A percentile compares a stretch with the other conserved stretches of the same genome.
These are phyloP conservation scores for Pseudochaenichthys georgianus DNA, from an alignment of 2,797 vertebrate genomes.

Conservation along the genomic window DNA sequence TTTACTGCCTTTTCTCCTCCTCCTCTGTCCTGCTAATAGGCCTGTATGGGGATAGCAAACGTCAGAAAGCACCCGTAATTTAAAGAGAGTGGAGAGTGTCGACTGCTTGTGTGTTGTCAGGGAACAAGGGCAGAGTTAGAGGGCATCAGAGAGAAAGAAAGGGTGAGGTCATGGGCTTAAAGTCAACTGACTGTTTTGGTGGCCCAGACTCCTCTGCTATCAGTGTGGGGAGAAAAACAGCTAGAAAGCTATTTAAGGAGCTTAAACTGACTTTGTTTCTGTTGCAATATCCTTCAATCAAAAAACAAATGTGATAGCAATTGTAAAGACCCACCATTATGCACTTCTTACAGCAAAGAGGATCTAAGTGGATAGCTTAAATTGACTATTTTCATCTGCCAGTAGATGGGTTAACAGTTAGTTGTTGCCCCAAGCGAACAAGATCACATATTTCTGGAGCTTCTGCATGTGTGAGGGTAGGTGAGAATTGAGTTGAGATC, in stretches of 20 bases:
- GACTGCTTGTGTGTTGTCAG: conserved; percentile 68
- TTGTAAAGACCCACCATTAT: not conserved
- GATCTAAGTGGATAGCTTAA: conserved; percentile 1
- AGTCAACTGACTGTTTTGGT: conserved; percentile 45
- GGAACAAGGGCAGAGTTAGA: conserved; percentile 48
- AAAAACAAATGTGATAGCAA: conserved; percentile 10
- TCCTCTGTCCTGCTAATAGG: conserved; percentile 57
- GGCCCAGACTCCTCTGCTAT: conserved; percentile 30
- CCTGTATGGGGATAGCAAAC: conserved; percentile 49
- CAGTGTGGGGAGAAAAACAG: conserved; percentile 27
- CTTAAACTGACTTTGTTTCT: conserved; percentile 22
- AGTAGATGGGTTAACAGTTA: conserved; percentile 1
- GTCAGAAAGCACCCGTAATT: conserved; percentile 73
- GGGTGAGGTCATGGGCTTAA: conserved; percentile 29
- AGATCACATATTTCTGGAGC: not conserved
- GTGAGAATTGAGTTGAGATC: not conserved
- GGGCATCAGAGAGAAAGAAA: conserved; percentile 47
- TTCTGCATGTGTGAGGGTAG: not conserved
- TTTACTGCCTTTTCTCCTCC: conserved; percentile 65
- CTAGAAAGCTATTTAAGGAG: conserved; percentile 18
- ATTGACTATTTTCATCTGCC: conserved; percentile 2
- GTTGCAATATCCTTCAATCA: conserved; percentile 18
- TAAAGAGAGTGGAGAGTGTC: conserved; percentile 69
- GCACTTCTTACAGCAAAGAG: not conserved
- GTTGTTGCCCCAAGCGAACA: not conserved